These are phyloP conservation scores for Crocuta crocuta DNA, from an alignment of 2,113 vertebrate species.

Conservation along the genomic window DNA sequence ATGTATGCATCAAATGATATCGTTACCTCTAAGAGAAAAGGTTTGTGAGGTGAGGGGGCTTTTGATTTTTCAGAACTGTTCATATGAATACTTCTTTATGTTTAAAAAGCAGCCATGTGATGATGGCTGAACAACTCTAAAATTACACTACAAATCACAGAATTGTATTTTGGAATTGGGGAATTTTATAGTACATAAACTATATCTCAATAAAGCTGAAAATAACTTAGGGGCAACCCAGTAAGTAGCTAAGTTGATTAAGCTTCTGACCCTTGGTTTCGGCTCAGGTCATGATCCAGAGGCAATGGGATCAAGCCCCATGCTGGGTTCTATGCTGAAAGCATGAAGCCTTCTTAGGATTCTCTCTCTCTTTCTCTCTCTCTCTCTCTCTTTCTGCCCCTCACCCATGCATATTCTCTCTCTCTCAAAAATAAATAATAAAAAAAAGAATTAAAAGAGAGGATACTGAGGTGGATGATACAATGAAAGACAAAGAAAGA, in stretches of 20 bases:
- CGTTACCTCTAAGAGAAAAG: not conserved
- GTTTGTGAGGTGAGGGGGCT: not conserved
- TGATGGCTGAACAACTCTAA: not conserved
- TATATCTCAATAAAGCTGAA: not conserved
- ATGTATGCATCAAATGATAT: not conserved
- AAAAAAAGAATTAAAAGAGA: not conserved
- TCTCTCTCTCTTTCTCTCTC: too few species aligned
- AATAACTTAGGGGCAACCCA: not conserved
- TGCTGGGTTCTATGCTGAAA: not conserved
- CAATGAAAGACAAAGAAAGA: not conserved
- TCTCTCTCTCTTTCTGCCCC: too few species aligned
- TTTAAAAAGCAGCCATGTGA: not conserved
- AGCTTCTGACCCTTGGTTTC: not conserved
- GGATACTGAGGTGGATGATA: not conserved
- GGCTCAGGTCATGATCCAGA: not conserved
- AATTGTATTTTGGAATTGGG: not conserved
- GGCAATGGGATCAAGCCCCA: not conserved
- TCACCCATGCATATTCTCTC: not conserved
- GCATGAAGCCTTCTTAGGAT: not conserved
- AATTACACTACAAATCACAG: not conserved
- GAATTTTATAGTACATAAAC: not conserved
- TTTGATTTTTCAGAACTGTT: conserved; percentile 28
- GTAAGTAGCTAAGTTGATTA: not conserved
- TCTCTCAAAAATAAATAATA: not conserved
- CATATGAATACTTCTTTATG: not conserved